A percentile compares a stretch with the other conserved stretches of the same genome.
These are phyloP conservation scores for Corythaixoides concolor DNA, from an alignment of 2,113 vertebrate genomes.

Conservation along the genomic window DNA sequence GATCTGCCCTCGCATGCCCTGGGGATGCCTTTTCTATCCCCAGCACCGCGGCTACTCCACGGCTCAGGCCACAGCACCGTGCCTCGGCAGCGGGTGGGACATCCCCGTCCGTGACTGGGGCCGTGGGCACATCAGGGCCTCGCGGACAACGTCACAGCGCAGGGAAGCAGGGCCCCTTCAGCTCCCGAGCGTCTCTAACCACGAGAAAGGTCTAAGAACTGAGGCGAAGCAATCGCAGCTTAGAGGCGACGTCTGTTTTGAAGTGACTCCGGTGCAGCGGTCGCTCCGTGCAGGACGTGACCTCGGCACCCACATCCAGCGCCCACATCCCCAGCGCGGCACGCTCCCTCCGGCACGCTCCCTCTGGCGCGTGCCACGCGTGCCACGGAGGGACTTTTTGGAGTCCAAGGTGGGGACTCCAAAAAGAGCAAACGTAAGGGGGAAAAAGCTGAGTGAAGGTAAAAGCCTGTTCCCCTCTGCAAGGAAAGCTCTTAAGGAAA, in stretches of 20 bases:
- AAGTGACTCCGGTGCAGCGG: not conserved
- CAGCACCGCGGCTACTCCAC: accelerated
- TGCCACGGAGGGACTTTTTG: too few species aligned
- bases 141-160: accelerated
- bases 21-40: too few species aligned
- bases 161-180: not conserved
- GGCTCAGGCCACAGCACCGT: accelerated
- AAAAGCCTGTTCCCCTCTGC: slow-evolving; percentile 27
- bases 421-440: not conserved
- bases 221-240: not conserved
- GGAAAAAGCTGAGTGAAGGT: slow-evolving; percentile 2
- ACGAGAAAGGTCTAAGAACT: not conserved
- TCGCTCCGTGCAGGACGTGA: not conserved
- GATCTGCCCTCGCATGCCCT: not conserved
- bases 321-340: not conserved
- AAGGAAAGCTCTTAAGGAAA: slow-evolving; percentile 38
- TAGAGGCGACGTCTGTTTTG: too few species aligned
- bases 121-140: not conserved
- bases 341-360: not conserved
- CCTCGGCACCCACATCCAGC: not conserved
- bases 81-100: accelerated
- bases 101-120: not conserved
- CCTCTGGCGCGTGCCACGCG: too few species aligned
- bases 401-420: not conserved
- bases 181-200: not conserved